Conservation (phyloP, 2,113 vertebrate species). For the Equus przewalskii region DNA sequence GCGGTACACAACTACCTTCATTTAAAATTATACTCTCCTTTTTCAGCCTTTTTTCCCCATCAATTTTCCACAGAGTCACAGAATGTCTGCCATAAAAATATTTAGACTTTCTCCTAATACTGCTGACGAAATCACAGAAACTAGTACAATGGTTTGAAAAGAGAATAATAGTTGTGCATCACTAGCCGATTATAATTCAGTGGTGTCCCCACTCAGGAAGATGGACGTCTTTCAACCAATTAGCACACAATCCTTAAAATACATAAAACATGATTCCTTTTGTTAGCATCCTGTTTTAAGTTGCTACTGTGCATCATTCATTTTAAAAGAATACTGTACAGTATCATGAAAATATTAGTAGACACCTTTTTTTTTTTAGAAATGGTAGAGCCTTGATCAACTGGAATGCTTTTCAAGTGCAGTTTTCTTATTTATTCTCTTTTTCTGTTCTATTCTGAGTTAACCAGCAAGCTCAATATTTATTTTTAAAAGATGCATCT, state of each 20-base stretch:
- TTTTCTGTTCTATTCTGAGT: background rate
- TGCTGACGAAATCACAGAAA: slow-evolving; percentile 73
- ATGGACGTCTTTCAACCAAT: background rate
- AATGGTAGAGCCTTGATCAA: background rate
- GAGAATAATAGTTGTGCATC: slow-evolving; percentile 70
- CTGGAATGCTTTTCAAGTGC: background rate
- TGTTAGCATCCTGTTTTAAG: background rate
- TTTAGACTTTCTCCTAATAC: slow-evolving; percentile 68
- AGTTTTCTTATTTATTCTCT: background rate
- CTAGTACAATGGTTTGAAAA: slow-evolving; percentile 70
- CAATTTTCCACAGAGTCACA: slow-evolving; percentile 74
- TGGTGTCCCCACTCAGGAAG: slow-evolving; percentile 30
- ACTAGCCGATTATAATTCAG: slow-evolving; percentile 71
- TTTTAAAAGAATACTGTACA: background rate
- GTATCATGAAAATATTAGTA: background rate
- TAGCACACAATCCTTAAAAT: background rate
- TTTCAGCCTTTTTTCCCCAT: background rate
- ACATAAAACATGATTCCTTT: background rate
- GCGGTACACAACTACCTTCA: slow-evolving; percentile 43
- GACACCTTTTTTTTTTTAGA: background rate
- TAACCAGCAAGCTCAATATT: background rate
- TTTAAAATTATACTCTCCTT: slow-evolving; percentile 75
- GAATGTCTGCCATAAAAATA: slow-evolving; percentile 72
- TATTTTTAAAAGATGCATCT: background rate
- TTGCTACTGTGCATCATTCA: background rate